Percentiles rank a stretch among this genome's conserved stretches.
phyloP scores from a whole-genome alignment of 1,140 invertebrate species.

The Globodera rostochiensis region DNA sequence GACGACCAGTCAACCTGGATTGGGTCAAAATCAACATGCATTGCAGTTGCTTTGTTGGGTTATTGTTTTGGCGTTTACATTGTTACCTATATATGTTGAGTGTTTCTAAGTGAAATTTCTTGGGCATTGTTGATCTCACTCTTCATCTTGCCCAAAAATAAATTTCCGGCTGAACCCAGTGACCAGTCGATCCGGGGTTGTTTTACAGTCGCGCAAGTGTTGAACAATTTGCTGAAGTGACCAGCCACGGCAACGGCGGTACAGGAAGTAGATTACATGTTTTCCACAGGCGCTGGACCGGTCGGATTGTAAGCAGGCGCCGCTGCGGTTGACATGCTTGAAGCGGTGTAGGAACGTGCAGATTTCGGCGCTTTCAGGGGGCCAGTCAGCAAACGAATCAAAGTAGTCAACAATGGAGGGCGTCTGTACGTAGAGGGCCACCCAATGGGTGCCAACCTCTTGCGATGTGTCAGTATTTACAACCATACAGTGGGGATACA shows the following conservation, averaged over 20 bases:
- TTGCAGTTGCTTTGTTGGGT: not conserved
- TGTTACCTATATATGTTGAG: not conserved
- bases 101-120: not conserved
- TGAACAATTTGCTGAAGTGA: not conserved
- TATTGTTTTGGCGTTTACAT: not conserved
- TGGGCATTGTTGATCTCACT: no score
- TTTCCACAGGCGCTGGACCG: not conserved
- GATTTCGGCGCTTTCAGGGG: not conserved
- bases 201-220: not conserved
- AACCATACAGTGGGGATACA: not conserved
- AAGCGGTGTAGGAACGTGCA: not conserved
- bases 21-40: slow-evolving; percentile 34
- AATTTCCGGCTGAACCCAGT: not conserved
- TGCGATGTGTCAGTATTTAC: not conserved
- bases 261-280: slow-evolving; percentile 18
- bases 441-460: slow-evolving; percentile 4
- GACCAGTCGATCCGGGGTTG: not conserved
- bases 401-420: not conserved
- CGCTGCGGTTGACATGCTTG: not conserved
- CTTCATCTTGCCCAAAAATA: not conserved
- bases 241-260: not conserved
- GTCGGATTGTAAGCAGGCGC: not conserved
- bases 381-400: slow-evolving; percentile 7
- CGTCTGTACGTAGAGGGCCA: not conserved
- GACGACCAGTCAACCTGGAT: slow-evolving; percentile 23